Evolutionary conservation across 2,797 vertebrate genomes (phyloP), one percentile per base, ranked within the genome.

Genomic region (Paedocypris micromegethes): DNA sequence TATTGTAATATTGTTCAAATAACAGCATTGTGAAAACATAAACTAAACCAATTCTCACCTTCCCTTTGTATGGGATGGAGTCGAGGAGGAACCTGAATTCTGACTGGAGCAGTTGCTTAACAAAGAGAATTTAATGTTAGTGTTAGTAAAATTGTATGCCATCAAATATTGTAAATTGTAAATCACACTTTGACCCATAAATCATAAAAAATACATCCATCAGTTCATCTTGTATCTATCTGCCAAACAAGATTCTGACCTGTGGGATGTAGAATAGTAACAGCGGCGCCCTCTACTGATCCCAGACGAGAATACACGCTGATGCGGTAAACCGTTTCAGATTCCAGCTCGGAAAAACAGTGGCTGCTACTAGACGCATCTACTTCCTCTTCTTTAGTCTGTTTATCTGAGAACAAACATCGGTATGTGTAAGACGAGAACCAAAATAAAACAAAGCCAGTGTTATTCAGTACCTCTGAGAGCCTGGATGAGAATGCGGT

Each of bases 191-290:
- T 23, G 23, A 23, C 23, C 23, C 23, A 23, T 23, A 23, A 23
- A 23, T 23, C 23, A 23, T 23, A 23, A 23, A 23, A 23, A 23
- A 23, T 23, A 23, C 23, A 23, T 23, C 23, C 6, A 56, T 46
- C 49, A 63, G 40, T 65, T 6, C 5, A 45, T 46, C 6, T 49
- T 49, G n/a, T 37, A 9, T 9, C 49, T 23, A 23, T 23, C 23
- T 23, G 23, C 23, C 23, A 23, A 23, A 23, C 23, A 23, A 23
- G 23, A 23, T 23, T 55, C 80, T 51, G 48, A 91, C 90, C 87
- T 86, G 91, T 92, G 52, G 90, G 88, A 58, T 91, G 91, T 60
- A 91, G 86, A 41, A 92, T 89, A 67, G 89, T 89, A 64, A 90
- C 91, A 0, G 88, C 86, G n/a, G 85, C 60, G 8, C 90, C 90